Conservation (phyloP, 2,113 vertebrate species). For the Laticauda colubrina region DNA sequence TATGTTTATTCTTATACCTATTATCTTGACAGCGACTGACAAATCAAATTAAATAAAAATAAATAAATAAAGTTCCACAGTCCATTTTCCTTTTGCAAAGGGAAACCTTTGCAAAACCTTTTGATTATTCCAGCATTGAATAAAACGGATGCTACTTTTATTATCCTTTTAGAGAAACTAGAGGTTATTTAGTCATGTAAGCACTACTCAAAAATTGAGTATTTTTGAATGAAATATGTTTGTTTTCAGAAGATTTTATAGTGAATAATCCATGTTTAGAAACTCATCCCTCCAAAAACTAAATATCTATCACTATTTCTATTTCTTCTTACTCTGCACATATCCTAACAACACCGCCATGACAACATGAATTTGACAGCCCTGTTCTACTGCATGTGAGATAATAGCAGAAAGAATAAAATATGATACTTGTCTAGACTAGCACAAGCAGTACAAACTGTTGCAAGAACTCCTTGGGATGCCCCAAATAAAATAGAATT, state of each 20-base stretch:
- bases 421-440: background rate
- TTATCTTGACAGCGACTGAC: too few relatives aligned
- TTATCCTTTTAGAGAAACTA: background rate
- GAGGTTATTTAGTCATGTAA: background rate
- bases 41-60: too few relatives aligned
- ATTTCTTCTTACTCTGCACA: background rate
- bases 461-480: background rate
- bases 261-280: background rate
- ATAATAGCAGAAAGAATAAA: background rate
- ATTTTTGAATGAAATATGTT: background rate
- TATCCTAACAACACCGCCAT: too few relatives aligned
- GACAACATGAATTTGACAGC: too few relatives aligned
- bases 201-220: background rate
- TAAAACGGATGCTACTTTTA: background rate
- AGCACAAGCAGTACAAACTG: background rate
- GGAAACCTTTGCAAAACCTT: background rate
- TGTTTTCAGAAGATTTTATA: background rate
- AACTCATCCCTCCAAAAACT: background rate
- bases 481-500: background rate
- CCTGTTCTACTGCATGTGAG: background rate
- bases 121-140: background rate
- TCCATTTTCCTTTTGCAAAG: background rate
- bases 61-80: background rate
- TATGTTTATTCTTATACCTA: too few relatives aligned
- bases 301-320: background rate